These are phyloP conservation scores for Rhegmatorhina hoffmannsi DNA, from an alignment of 2,113 vertebrate species.

Conservation along the genomic window DNA sequence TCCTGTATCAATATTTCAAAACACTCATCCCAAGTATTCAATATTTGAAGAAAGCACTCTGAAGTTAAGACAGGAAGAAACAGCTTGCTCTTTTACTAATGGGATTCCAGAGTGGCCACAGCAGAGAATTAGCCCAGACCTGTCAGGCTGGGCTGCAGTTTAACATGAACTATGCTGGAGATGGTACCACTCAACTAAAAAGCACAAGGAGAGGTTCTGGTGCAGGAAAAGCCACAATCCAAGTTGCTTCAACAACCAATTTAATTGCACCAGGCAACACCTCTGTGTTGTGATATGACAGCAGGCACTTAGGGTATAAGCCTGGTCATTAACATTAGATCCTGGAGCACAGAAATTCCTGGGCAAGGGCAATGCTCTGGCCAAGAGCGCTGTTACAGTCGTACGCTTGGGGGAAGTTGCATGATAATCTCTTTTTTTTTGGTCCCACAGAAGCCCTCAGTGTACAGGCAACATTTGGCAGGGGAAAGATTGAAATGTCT, in stretches of 20 bases:
- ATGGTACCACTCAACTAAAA: neutral
- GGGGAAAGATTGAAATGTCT: neutral
- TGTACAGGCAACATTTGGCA: neutral
- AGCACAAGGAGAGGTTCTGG: neutral
- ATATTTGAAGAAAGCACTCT: neutral
- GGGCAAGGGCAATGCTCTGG: neutral
- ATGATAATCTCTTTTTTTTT: neutral
- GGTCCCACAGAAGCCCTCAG: neutral
- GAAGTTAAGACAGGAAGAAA: neutral
- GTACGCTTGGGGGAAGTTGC: neutral
- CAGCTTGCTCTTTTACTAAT: neutral
- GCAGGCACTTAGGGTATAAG: neutral
- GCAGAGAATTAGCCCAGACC: neutral
- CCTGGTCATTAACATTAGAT: neutral
- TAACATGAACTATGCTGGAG: neutral
- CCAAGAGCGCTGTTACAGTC: neutral
- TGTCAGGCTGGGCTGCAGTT: neutral
- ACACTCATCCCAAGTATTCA: neutral
- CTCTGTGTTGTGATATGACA: neutral
- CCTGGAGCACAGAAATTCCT: neutral
- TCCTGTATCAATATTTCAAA: slow-evolving; percentile 10
- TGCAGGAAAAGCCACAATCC: neutral
- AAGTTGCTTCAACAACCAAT: neutral
- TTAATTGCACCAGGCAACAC: neutral
- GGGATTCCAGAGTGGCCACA: neutral